Base-by-base conservation (phyloP, 1,140 invertebrate species). In the Paraescarpia echinospica region DNA sequence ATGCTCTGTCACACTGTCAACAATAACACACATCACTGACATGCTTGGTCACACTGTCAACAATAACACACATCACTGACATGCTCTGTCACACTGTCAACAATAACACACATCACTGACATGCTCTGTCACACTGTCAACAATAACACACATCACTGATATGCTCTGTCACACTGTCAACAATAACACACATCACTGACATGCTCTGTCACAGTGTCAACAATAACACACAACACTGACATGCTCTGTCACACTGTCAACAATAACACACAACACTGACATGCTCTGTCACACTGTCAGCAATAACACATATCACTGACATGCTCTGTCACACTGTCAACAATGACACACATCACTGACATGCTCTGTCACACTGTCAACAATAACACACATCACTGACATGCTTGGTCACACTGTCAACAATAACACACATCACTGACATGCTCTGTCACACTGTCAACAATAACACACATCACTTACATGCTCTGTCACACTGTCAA, bases 51-150 rank as follows among this genome's bases (percentile, higher is more conserved):
- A 77, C 18, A 27, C 59, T 77, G 59, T 18, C 59, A 77, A 77
- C 59, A 77, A 41, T 41, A 77, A 77, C 59, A 22, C 59, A 77
- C 12, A n/a, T 90, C 90, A 90, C 34, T 90, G 90, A n/a, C n/a
- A n/a, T 18, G 59, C 59, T 77, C 59, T 31, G 59, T 18, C 27
- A 77, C 2, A 2, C 59, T 77, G 59, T 18, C 59, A 77, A 77
- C 59, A 77, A 41, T 41, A 77, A 77, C 59, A 22, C 59, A 77
- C 22, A 12, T 41, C 41, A 41, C 41, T 41, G 41, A 41, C 59
- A 77, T 18, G 59, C 59, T 77, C 59, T 31, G 59, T 18, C 22
- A 77, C 2, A 27, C 12, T 77, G 59, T 18, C 59, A 77, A 77
- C 59, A 77, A 12, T 41, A 77, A 77, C 59, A 77, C 59, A 77